Evolutionary conservation across 2,888 invertebrate genomes (phyloP).

Genomic region (Polietes domitor): DNA sequence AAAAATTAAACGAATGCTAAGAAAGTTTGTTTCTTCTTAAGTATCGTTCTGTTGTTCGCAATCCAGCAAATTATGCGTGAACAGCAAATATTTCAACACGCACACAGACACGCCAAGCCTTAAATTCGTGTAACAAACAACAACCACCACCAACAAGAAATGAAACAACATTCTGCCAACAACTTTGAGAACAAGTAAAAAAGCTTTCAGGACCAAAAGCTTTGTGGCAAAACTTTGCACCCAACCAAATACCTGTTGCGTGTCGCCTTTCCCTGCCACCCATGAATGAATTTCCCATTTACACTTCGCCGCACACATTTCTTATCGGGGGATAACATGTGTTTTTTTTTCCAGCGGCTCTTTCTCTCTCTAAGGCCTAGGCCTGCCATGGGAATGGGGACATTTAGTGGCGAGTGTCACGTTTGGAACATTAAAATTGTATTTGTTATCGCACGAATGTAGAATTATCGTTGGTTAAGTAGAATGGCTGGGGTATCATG

Average conservation of each 20-base stretch:
- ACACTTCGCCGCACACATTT: background rate
- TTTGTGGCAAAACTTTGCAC: background rate
- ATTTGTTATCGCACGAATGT: slow-evolving; percentile 21
- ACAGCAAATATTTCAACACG: background rate
- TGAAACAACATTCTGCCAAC: background rate
- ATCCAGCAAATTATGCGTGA: background rate
- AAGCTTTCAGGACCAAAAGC: background rate
- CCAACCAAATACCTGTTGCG: background rate
- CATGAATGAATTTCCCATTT: background rate
- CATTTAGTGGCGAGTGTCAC: background rate
- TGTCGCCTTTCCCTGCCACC: background rate
- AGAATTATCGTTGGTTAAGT: slow-evolving; percentile 6
- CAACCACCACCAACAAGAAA: background rate
- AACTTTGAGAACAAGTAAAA: too few species aligned
- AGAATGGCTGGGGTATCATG: background rate
- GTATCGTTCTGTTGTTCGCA: background rate
- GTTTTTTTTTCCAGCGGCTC: too few species aligned
- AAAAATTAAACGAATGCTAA: background rate
- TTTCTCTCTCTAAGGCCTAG: too few species aligned
- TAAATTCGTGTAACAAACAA: too few species aligned
- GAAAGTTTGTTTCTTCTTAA: slow-evolving; percentile 10
- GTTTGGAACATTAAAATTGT: slow-evolving; percentile 17
- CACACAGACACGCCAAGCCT: too few species aligned
- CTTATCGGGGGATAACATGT: too few species aligned
- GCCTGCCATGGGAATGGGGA: too few species aligned